Conservation (phyloP, 2,113 vertebrate species). For the Grammomys surdaster region DNA sequence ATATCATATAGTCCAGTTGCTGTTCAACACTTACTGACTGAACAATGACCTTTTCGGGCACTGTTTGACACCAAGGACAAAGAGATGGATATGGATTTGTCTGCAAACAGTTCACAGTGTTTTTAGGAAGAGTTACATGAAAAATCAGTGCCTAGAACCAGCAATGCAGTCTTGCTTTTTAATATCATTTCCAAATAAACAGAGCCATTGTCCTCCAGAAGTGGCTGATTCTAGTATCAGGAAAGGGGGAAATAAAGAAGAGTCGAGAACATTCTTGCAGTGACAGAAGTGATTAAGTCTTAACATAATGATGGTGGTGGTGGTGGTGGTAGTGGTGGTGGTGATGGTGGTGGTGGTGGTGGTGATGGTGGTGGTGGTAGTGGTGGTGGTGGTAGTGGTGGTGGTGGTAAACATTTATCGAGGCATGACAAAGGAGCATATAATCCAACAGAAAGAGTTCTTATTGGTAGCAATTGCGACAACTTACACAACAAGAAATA, state of each 20-base stretch:
- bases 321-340: background rate
- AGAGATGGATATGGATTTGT: background rate
- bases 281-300: conserved; percentile 41
- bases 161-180: conserved; percentile 32
- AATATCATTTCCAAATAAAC: conserved; percentile 46
- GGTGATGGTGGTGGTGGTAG: background rate
- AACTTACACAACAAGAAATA: conserved; percentile 48
- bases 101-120: background rate
- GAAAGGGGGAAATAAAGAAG: background rate
- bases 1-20: conserved; percentile 8
- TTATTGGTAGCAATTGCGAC: background rate
- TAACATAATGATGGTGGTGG: background rate
- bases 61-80: conserved; percentile 12
- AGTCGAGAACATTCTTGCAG: background rate
- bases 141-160: conserved; percentile 17
- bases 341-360: background rate
- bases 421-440: background rate
- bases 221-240: background rate
- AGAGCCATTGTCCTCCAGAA: conserved; percentile 7
- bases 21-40: conserved; percentile 27
- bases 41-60: background rate
- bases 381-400: background rate
- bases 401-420: background rate
- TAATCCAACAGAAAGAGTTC: conserved; percentile 15
- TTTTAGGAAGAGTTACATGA: background rate